These are phyloP conservation scores for Carassius auratus DNA, from an alignment of 2,113 vertebrate species.

Conservation along the genomic window DNA sequence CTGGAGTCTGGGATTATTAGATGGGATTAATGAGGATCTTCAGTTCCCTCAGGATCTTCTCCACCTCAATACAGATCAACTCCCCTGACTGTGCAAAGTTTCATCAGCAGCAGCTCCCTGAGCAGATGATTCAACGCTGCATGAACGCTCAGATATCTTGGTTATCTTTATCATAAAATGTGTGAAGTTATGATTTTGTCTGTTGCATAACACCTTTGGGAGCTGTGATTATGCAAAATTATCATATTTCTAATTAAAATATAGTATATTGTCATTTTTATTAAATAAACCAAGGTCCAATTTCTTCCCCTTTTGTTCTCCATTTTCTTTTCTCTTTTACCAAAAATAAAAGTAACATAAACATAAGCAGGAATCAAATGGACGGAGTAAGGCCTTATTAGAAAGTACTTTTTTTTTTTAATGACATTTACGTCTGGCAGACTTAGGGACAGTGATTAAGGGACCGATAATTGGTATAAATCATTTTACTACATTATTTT, in stretches of 20 bases:
- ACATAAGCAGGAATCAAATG: background rate
- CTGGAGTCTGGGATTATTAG: slow-evolving; percentile 54
- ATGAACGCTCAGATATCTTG: background rate
- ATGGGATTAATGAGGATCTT: slow-evolving; percentile 58
- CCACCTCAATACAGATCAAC: slow-evolving; percentile 52
- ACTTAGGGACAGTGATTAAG: background rate
- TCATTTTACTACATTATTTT: background rate
- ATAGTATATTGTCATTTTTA: background rate
- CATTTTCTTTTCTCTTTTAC: background rate
- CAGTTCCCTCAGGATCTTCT: slow-evolving; percentile 53
- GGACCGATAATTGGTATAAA: background rate
- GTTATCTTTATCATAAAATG: background rate
- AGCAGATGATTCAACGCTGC: background rate
- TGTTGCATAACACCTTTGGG: background rate
- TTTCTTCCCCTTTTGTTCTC: background rate
- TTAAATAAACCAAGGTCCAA: background rate
- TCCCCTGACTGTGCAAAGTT: slow-evolving; percentile 28
- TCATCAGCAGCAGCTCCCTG: slow-evolving; percentile 11
- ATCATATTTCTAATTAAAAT: background rate
- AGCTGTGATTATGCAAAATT: background rate
- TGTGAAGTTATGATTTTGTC: background rate
- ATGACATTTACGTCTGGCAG: background rate
- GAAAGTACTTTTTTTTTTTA: background rate
- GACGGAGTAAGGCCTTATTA: background rate
- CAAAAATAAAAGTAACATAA: background rate